Evolutionary conservation across 2,113 vertebrate genomes (phyloP), one percentile per base, ranked within the genome.

Genomic region (Sisor rabdophorus): DNA sequence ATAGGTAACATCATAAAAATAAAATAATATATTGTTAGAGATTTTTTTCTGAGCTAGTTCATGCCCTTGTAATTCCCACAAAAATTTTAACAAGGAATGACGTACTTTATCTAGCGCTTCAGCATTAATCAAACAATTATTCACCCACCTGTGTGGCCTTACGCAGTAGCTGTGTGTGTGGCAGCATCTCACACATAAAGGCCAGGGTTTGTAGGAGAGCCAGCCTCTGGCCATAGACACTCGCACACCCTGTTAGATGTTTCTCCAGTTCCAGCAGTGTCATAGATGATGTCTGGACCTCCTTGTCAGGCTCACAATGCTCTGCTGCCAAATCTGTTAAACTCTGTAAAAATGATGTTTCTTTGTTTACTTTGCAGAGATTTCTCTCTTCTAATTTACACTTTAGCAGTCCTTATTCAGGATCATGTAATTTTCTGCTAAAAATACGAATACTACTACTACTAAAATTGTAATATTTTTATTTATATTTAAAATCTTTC

Each of bases 201-300:
- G 94, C 94, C 85, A 97, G 71, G 2, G 94, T 86, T 85, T 98
- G 97, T 36, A 99, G 90, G n/a, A 95, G 78, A 61, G 88, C 86
- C 59, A 99, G 86, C 79, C 85, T 91, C 83, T 83, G 91, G 32
- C 83, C 85, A 61, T 81, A 88, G 15, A 50, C 60, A 67, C 77
- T 82, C 5, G 77, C 71, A 6, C 82, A 22, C 2, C 78, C 85
- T 12, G 76, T 54, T 0, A 88, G 86, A 40, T 81, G 63, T 77
- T 87, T 87, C 87, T 97, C 95, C 86, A 91, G 85, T 83, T 94
- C 92, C 86, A 94, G 81, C 2, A 95, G 88, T 1, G 82, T 92
- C 81, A 85, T 76, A 64, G 76, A 78, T 1, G 90, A 86, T n/a
- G 79, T 67, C 0, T 79, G 60, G 58, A 77, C 2, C 54, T 87